phyloP scores from a whole-genome alignment of 2,113 vertebrate genomes.

The Phaethornis superciliosus region DNA sequence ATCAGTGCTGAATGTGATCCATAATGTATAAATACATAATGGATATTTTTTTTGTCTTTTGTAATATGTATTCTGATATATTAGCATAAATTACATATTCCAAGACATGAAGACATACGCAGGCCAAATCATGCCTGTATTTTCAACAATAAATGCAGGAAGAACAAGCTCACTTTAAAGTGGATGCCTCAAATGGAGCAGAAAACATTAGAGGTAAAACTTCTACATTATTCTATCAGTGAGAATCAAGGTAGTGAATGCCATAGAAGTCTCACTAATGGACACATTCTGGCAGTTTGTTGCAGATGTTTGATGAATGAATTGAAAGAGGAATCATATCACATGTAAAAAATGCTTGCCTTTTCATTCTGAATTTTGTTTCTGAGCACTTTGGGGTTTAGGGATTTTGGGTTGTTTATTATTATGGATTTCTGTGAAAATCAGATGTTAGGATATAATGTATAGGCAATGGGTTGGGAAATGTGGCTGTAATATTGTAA shows the following conservation, averaged over 20 bases:
- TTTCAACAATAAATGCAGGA: not conserved
- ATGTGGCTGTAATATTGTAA: conserved; percentile 19
- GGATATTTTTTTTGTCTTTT: not conserved
- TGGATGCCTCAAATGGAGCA: conserved; percentile 52
- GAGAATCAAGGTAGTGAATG: conserved; percentile 30
- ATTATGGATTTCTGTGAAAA: conserved; percentile 56
- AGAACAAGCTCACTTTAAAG: conserved; percentile 32
- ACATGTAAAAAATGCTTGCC: conserved; percentile 38
- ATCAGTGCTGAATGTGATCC: not conserved
- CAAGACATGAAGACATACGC: conserved; percentile 19
- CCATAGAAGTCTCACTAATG: conserved; percentile 51
- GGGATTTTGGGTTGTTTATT: conserved; percentile 35
- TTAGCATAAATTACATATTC: conserved; percentile 49
- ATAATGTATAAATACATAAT: not conserved
- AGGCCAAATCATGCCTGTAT: not conserved
- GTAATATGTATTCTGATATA: not conserved
- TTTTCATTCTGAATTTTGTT: conserved; percentile 61
- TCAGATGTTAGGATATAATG: conserved; percentile 30
- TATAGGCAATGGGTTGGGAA: conserved; percentile 39
- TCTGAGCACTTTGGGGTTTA: conserved; percentile 20
- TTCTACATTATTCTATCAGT: conserved; percentile 50
- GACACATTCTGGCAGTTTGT: conserved; percentile 47
- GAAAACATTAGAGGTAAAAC: conserved; percentile 57
- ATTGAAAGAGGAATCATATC: conserved; percentile 39
- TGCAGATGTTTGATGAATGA: conserved; percentile 63